phyloP scores from a whole-genome alignment of 2,113 vertebrate species.

The Elachura formosa region DNA sequence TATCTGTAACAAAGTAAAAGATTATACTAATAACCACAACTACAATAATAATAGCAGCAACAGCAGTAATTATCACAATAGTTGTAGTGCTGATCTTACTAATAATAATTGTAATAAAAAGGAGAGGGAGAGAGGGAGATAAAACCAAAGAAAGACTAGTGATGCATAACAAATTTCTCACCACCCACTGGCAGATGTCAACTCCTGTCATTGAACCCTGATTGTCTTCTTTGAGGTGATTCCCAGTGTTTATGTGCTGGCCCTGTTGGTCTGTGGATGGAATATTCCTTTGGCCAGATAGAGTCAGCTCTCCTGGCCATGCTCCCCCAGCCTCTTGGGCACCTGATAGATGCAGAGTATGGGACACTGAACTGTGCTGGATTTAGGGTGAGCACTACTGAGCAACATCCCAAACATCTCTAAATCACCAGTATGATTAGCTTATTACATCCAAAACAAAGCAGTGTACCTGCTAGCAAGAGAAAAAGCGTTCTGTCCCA shows the following conservation, averaged over 20 bases:
- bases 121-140: not conserved
- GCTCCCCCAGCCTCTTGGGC: not conserved
- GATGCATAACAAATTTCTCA: not conserved
- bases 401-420: not conserved
- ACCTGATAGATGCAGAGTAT: accelerated
- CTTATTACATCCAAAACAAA: not conserved
- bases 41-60: not conserved
- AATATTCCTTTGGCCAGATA: accelerated
- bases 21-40: not conserved
- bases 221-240: not conserved
- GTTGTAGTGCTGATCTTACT: not conserved
- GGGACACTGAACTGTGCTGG: not conserved
- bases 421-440: not conserved
- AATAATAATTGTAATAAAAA: not conserved
- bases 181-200: not conserved
- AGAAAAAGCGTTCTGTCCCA: not conserved
- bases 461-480: not conserved
- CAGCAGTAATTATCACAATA: not conserved
- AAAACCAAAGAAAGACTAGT: not conserved
- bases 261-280: accelerated
- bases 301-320: not conserved
- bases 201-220: not conserved
- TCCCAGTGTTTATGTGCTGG: not conserved
- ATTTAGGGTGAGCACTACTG: not conserved
- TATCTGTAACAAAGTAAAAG: not conserved